These are phyloP conservation scores for Copidosoma aretas DNA, from an alignment of 2,888 invertebrate species.

Conservation along the genomic window DNA sequence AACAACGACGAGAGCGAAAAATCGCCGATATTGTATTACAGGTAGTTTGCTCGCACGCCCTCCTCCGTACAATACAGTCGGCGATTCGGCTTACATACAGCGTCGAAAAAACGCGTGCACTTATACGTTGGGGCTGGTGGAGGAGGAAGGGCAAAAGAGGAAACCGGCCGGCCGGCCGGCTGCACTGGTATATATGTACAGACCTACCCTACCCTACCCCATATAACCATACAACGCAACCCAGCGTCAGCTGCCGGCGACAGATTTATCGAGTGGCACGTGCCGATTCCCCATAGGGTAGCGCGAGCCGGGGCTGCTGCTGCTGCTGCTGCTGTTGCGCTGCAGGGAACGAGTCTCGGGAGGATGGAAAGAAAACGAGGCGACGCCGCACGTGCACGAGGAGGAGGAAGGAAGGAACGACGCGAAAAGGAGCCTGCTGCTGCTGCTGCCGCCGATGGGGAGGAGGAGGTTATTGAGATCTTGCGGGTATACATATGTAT, in stretches of 20 bases:
- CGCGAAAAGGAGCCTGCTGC: not conserved
- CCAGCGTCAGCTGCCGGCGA: constrained; percentile 60
- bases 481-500: no score
- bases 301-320: constrained; percentile 29
- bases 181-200: not conserved
- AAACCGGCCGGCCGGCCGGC: constrained; percentile 23
- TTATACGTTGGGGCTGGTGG: no score
- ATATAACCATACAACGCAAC: not conserved
- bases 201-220: no score
- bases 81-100: no score
- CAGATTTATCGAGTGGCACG: constrained; percentile 63
- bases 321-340: not conserved
- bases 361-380: not conserved
- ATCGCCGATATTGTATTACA: no score
- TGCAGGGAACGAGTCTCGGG: no score
- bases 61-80: no score
- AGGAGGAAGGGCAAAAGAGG: not conserved
- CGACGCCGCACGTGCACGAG: constrained; percentile 3
- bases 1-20: no score
- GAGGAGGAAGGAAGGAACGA: not conserved
- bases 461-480: no score
- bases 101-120: no score
- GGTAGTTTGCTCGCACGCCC: no score
- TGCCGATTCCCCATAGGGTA: constrained; percentile 56
- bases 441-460: not conserved